Evolutionary conservation across 2,797 vertebrate genomes (phyloP).

Genomic region (Leptatherina wallacei): DNA sequence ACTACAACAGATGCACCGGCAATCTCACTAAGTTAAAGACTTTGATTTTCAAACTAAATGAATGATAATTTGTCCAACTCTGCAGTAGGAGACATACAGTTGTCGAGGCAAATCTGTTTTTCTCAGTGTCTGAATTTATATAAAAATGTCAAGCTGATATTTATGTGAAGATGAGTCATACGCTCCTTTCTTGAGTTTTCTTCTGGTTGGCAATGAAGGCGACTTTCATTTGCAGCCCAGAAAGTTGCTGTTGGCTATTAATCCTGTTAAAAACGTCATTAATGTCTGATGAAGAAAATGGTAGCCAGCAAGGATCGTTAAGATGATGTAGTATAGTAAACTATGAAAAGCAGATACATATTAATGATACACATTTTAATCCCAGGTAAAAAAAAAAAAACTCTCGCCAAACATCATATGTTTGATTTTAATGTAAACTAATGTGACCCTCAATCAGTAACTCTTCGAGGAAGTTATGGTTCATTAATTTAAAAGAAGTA

Average conservation of each 20-base stretch:
- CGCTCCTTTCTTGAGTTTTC: slow-evolving; percentile 18
- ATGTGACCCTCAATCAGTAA: background rate
- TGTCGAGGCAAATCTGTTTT: slow-evolving; percentile 13
- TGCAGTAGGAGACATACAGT: slow-evolving; percentile 8
- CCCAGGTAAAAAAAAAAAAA: background rate
- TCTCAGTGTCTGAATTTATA: slow-evolving; percentile 8
- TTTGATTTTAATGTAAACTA: background rate
- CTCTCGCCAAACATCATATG: background rate
- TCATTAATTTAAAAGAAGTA: slow-evolving; percentile 38
- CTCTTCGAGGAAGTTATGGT: slow-evolving; percentile 29
- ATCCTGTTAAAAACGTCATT: slow-evolving; percentile 6
- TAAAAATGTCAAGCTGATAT: slow-evolving; percentile 30
- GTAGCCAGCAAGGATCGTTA: background rate
- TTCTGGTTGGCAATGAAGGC: slow-evolving; percentile 9
- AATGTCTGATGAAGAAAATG: background rate
- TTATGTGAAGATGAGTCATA: slow-evolving; percentile 46
- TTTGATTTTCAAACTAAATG: background rate
- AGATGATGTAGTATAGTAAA: slow-evolving; percentile 3
- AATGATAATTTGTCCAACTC: slow-evolving; percentile 1
- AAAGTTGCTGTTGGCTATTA: slow-evolving; percentile 14
- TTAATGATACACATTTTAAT: background rate
- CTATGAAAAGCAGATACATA: slow-evolving; percentile 6
- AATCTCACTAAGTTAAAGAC: background rate
- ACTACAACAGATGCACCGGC: background rate
- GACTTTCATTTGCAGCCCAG: slow-evolving; percentile 16